Percentiles rank a stretch among this genome's conserved stretches.
Conservation (phyloP, 1,140 invertebrate species). For the Diuraphis noxia region DNA sequence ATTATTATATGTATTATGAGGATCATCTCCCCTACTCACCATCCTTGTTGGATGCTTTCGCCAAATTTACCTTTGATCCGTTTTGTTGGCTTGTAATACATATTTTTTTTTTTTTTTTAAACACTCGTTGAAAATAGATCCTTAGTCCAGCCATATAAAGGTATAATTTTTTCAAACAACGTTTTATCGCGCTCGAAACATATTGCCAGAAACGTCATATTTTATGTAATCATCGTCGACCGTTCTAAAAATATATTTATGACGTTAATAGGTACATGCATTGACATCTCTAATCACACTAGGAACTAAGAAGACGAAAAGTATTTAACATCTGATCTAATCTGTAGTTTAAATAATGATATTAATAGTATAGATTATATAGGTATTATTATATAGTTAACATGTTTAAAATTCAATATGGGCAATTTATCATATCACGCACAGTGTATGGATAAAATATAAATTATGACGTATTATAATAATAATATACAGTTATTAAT, state of each 20-base stretch:
- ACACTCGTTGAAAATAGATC: not conserved
- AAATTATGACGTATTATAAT: too few relatives aligned
- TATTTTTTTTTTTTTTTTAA: not conserved
- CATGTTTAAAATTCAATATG: not conserved
- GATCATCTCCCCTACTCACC: not conserved
- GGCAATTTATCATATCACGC: not conserved
- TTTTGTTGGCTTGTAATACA: not conserved
- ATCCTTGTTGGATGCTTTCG: not conserved
- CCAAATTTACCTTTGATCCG: slow-evolving; percentile 4
- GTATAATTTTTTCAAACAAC: not conserved
- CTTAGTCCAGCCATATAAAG: not conserved
- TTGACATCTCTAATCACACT: not conserved
- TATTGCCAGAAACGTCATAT: not conserved
- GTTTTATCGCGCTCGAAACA: not conserved
- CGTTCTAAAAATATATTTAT: not conserved
- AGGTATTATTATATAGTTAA: not conserved
- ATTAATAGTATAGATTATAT: not conserved
- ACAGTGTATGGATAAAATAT: not conserved
- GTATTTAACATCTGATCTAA: not conserved
- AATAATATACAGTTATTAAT: not conserved
- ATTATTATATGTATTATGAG: not conserved
- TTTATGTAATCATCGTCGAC: not conserved
- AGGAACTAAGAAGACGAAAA: not conserved
- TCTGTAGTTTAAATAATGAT: not conserved
- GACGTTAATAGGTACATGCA: not conserved